phyloP scores from a whole-genome alignment of 2,113 vertebrate genomes.

The Abramis brama region DNA sequence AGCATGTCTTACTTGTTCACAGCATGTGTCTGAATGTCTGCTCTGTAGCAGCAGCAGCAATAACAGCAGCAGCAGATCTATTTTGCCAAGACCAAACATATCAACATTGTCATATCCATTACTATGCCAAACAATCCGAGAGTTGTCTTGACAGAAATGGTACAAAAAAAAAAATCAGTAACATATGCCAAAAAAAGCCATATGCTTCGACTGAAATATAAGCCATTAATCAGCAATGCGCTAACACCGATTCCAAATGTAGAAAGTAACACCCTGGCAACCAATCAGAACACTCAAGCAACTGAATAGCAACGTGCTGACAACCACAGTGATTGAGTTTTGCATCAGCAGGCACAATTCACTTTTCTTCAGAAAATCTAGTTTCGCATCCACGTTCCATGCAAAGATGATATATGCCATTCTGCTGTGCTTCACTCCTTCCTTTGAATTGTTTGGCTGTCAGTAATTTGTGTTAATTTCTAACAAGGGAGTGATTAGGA shows the following conservation, averaged over 20 bases:
- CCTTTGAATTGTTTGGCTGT: conserved; percentile 31
- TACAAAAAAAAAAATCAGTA: neutral
- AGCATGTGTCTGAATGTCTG: no score
- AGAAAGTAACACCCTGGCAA: neutral
- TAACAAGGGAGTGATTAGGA: neutral
- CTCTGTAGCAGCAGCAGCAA: no score
- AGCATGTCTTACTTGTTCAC: no score
- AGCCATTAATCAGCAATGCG: neutral
- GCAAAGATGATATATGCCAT: neutral
- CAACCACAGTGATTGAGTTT: neutral
- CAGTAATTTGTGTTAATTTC: conserved; percentile 18
- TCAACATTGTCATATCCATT: no score
- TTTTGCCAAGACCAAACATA: no score
- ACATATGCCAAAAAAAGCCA: neutral
- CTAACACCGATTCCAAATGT: neutral
- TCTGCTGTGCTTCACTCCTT: conserved; percentile 2
- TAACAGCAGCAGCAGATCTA: no score
- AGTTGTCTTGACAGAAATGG: neutral
- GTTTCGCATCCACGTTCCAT: neutral
- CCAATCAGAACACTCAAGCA: neutral
- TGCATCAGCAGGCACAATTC: neutral
- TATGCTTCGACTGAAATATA: neutral
- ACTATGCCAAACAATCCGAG: no score
- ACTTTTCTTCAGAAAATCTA: neutral
- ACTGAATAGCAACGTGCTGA: neutral